Evolutionary conservation across 2,113 vertebrate species (phyloP).

Genomic region (Malaclemys terrapin): DNA sequence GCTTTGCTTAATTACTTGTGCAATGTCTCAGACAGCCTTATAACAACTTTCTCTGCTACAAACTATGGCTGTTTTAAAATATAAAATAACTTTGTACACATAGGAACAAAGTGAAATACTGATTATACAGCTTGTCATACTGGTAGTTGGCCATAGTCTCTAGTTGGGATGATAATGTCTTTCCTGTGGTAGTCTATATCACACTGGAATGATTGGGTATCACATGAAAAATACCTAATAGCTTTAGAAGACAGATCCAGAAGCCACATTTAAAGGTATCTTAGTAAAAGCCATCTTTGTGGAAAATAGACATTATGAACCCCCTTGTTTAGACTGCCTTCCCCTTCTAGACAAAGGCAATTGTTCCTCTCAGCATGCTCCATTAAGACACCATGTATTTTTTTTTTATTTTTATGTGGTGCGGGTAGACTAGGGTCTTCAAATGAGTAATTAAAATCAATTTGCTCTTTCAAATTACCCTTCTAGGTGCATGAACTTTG

Average conservation of each 20-base stretch:
- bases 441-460: background rate
- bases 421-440: background rate
- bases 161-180: conserved; percentile 32
- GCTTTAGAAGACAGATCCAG: conserved; percentile 18
- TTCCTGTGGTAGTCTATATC: background rate
- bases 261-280: background rate
- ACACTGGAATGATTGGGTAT: conserved; percentile 51
- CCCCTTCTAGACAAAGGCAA: background rate
- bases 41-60: conserved; percentile 64
- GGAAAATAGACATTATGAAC: background rate
- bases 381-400: background rate
- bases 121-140: conserved; percentile 58
- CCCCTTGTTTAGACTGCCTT: background rate
- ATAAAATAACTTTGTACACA: conserved; percentile 7
- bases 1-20: conserved; percentile 40
- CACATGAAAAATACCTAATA: background rate
- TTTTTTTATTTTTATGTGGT: background rate
- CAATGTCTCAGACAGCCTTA: conserved; percentile 41
- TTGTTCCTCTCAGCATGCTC: background rate
- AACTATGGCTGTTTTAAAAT: conserved; percentile 41
- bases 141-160: conserved; percentile 6
- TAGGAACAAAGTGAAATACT: background rate
- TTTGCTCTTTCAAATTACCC: background rate
- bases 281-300: background rate
- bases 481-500: background rate